Evolutionary conservation across 2,113 vertebrate genomes (phyloP).

Genomic region (Meles meles): DNA sequence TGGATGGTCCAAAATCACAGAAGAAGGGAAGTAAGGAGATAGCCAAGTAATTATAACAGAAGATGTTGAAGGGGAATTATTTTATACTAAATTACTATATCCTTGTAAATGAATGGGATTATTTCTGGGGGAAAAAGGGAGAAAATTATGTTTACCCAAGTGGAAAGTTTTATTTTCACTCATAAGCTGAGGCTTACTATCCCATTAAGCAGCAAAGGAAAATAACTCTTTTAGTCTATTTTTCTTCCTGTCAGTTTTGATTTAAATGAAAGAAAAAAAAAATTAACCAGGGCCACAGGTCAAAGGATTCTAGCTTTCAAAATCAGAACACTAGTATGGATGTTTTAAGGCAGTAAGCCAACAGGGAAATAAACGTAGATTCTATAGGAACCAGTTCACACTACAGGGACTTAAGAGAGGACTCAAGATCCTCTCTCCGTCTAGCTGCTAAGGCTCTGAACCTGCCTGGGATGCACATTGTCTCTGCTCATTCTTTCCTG

Average conservation of each 20-base stretch:
- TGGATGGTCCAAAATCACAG: constrained; percentile 32
- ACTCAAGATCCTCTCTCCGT: not conserved
- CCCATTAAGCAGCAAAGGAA: constrained; percentile 59
- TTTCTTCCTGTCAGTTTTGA: constrained; percentile 57
- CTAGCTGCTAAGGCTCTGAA: not conserved
- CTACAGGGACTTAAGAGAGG: not conserved
- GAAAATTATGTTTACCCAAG: constrained; percentile 72
- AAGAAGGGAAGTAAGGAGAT: constrained; percentile 17
- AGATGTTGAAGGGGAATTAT: constrained; percentile 54
- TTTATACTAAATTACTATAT: constrained; percentile 63
- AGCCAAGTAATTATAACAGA: constrained; percentile 61
- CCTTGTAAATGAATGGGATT: constrained; percentile 70
- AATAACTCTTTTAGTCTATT: constrained; percentile 63
- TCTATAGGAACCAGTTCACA: not conserved
- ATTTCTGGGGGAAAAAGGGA: constrained; percentile 34
- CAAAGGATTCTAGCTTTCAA: constrained; percentile 54
- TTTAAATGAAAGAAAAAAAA: constrained; percentile 58
- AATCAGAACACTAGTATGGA: not conserved
- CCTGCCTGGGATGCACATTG: not conserved
- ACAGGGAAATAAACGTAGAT: not conserved
- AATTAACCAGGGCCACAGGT: constrained; percentile 51
- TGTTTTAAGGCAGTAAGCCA: not conserved
- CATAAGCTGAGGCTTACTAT: constrained; percentile 61
- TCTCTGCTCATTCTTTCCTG: not conserved
- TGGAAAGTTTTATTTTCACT: constrained; percentile 74